Conservation (phyloP, 2,888 invertebrate species). For the Heliothis peltigera region DNA sequence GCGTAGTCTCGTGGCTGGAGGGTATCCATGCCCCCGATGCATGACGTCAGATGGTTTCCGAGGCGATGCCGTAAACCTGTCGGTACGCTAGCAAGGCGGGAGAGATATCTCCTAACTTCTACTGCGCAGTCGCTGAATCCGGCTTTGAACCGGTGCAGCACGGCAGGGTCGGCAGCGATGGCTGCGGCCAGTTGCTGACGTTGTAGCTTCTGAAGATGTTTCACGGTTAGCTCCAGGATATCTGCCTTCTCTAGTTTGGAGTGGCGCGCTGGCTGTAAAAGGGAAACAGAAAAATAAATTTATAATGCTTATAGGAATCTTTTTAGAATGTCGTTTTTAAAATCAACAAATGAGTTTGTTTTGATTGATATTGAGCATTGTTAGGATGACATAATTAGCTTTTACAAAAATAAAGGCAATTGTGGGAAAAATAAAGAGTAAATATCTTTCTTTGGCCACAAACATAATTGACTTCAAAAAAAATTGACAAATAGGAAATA, state of each 20-base stretch:
- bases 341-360: too few species aligned
- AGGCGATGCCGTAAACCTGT: slow-evolving; percentile 91
- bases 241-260: slow-evolving; percentile 99
- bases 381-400: too few species aligned
- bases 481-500: not conserved
- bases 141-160: slow-evolving; percentile 95
- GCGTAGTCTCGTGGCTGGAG: slow-evolving; percentile 81
- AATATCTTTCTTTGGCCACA: too few species aligned
- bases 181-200: slow-evolving; percentile 95
- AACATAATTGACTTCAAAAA: not conserved
- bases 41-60: slow-evolving; percentile 91
- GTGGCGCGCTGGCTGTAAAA: slow-evolving; percentile 96
- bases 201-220: slow-evolving; percentile 96
- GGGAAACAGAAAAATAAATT: slow-evolving; percentile 16
- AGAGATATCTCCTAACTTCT: slow-evolving; percentile 94
- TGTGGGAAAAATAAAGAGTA: too few species aligned
- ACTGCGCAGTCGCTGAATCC: slow-evolving; percentile 97
- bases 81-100: slow-evolving; percentile 91
- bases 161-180: slow-evolving; percentile 95
- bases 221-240: slow-evolving; percentile 98
- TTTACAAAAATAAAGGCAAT: too few species aligned
- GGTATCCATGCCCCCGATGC: slow-evolving; percentile 90
- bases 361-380: too few species aligned
- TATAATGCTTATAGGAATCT: slow-evolving; percentile 52
- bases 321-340: slow-evolving; percentile 15